phyloP scores from a whole-genome alignment of 2,113 vertebrate species.

The Aepyceros melampus region DNA sequence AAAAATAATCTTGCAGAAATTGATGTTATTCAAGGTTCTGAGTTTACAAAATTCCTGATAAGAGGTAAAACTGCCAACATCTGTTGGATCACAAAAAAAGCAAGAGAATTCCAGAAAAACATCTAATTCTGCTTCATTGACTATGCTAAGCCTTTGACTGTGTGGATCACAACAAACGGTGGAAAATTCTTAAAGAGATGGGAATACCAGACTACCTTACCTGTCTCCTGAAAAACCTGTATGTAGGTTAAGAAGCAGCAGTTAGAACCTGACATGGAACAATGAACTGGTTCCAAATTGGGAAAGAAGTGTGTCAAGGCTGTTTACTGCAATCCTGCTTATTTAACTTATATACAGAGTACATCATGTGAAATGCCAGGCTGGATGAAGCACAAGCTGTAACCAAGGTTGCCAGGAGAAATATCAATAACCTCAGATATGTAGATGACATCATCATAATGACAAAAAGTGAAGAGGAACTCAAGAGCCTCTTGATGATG shows the following conservation, averaged over 20 bases:
- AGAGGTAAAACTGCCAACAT: background rate
- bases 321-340: background rate
- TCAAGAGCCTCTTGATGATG: background rate
- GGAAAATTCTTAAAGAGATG: background rate
- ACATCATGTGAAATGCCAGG: background rate
- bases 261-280: background rate
- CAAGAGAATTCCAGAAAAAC: background rate
- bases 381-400: background rate
- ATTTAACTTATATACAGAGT: background rate
- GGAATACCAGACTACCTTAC: background rate
- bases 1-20: background rate
- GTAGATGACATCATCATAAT: background rate
- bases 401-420: background rate
- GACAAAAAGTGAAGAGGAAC: background rate
- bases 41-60: background rate
- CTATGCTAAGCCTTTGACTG: background rate
- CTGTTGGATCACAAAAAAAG: background rate
- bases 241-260: background rate
- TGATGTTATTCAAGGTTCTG: background rate
- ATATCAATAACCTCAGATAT: background rate
- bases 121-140: background rate
- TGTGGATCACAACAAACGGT: background rate
- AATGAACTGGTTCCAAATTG: background rate
- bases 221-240: background rate
- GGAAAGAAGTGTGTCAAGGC: background rate